Conservation (phyloP, 2,797 vertebrate species). For the Rhinophrynus dorsalis region DNA sequence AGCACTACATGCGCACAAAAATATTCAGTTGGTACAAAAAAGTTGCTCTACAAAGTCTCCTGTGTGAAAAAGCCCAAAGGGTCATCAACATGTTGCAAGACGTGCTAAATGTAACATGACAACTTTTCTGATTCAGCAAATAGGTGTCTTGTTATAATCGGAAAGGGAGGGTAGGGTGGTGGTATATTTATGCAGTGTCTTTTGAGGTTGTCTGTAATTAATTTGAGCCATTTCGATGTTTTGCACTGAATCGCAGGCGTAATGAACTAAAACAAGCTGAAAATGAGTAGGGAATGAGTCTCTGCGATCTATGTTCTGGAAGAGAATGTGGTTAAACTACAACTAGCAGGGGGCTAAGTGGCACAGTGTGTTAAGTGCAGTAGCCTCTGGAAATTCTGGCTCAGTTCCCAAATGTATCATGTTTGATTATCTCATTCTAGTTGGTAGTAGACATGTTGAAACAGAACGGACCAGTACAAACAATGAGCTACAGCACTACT, state of each 20-base stretch:
- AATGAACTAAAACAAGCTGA: slow-evolving; percentile 52
- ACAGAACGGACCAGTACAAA: neutral
- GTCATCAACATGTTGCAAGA: no score
- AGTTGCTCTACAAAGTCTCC: no score
- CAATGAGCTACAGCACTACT: neutral
- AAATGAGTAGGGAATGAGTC: slow-evolving; percentile 43
- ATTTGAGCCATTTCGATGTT: slow-evolving; percentile 48
- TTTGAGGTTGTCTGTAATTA: slow-evolving; percentile 53
- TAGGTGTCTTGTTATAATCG: neutral
- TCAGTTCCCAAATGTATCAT: slow-evolving; percentile 23
- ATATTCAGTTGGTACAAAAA: no score
- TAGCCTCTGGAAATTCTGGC: slow-evolving; percentile 33
- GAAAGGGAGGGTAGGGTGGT: no score
- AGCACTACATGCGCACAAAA: no score
- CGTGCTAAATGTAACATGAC: no score
- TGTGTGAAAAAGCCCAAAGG: no score
- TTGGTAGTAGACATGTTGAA: neutral
- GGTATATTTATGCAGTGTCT: neutral
- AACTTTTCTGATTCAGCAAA: no score
- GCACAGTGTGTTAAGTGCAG: slow-evolving; percentile 39
- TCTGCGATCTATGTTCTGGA: slow-evolving; percentile 24
- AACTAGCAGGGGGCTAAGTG: slow-evolving; percentile 48
- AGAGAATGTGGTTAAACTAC: slow-evolving; percentile 44
- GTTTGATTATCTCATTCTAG: slow-evolving; percentile 29
- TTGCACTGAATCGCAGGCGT: slow-evolving; percentile 40